These are phyloP conservation scores for Talpa occidentalis DNA, from an alignment of 2,113 vertebrate species.

Conservation along the genomic window DNA sequence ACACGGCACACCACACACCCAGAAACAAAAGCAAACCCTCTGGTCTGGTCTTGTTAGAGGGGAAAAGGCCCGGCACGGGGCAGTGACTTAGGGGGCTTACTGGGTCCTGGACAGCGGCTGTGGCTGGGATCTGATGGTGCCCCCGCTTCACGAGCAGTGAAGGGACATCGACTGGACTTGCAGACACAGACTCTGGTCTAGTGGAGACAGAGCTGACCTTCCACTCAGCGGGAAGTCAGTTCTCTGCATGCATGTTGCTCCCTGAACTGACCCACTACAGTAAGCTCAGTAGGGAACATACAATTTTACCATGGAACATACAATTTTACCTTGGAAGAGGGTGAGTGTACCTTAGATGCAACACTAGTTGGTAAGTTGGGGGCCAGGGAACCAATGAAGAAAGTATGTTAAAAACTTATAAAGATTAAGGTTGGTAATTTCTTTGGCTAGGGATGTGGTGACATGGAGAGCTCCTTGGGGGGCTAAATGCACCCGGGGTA, in stretches of 20 bases:
- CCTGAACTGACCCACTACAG: not conserved
- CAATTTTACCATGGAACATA: not conserved
- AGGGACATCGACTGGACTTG: not conserved
- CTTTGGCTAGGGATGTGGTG: not conserved
- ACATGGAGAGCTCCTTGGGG: not conserved
- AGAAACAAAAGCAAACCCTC: not conserved
- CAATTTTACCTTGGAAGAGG: not conserved
- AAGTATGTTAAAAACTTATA: not conserved
- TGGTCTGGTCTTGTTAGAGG: fast-evolving
- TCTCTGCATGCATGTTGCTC: fast-evolving
- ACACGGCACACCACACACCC: fast-evolving
- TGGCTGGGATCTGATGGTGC: fast-evolving
- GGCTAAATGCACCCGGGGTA: fast-evolving
- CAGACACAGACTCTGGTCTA: fast-evolving
- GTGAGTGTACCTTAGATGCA: not conserved
- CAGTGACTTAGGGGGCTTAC: not conserved
- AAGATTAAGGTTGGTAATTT: not conserved
- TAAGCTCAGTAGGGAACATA: not conserved
- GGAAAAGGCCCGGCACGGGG: fast-evolving
- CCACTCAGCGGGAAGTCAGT: fast-evolving
- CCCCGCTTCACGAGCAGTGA: not conserved
- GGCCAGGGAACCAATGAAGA: not conserved
- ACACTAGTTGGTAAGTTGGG: fast-evolving
- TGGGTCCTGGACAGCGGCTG: not conserved
- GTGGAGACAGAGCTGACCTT: not conserved